These are phyloP conservation scores for Balanococcus diminutus DNA, from an alignment of 2,888 invertebrate genomes.

Conservation along the genomic window DNA sequence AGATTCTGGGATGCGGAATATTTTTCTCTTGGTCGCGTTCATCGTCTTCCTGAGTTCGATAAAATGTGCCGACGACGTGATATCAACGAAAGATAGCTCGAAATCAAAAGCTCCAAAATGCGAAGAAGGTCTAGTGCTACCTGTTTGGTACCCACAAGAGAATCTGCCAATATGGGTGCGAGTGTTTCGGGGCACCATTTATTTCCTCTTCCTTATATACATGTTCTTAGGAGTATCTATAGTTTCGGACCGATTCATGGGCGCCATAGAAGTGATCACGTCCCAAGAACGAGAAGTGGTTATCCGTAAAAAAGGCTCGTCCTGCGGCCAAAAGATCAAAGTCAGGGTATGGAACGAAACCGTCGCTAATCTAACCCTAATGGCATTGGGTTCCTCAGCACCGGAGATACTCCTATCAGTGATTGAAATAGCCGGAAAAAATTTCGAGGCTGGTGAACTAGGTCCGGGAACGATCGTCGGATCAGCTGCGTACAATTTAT, in stretches of 20 bases:
- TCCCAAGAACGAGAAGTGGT: constrained; percentile 95
- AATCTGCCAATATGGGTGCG: constrained; percentile 78
- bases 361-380: constrained; percentile 95
- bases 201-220: constrained; percentile 87
- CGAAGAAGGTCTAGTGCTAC: constrained; percentile 83
- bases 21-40: neutral
- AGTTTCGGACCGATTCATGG: constrained; percentile 99
- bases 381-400: constrained; percentile 98
- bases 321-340: constrained; percentile 81
- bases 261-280: constrained; percentile 98
- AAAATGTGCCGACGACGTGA: neutral
- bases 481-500: constrained; percentile 97
- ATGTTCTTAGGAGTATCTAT: constrained; percentile 99
- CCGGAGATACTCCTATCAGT: constrained; percentile 97
- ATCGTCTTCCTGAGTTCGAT: neutral
- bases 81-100: neutral
- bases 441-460: constrained; percentile 93
- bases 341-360: constrained; percentile 97
- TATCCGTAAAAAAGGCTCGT: constrained; percentile 78
- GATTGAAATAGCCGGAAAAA: constrained; percentile 95
- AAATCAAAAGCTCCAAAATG: constrained; percentile 64
- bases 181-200: constrained; percentile 84
- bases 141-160: constrained; percentile 85
- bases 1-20: constrained; percentile 11
- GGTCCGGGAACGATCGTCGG: constrained; percentile 99